Evolutionary conservation across 1,140 invertebrate genomes (phyloP).

Genomic region (Ostrea edulis): DNA sequence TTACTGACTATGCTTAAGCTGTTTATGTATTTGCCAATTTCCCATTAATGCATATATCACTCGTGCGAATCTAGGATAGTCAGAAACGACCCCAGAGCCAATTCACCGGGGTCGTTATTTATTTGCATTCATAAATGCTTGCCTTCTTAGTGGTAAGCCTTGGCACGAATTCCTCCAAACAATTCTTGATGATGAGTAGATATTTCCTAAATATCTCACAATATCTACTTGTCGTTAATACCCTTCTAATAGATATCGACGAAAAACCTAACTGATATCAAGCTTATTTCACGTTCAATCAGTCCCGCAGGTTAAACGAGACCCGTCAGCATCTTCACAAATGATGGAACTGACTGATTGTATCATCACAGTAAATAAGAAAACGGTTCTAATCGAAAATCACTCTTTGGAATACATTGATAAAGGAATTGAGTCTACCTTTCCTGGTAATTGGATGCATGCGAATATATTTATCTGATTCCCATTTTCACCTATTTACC

Average conservation of each 20-base stretch:
- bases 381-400: conserved; percentile 5
- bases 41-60: too few species aligned
- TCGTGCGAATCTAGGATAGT: too few species aligned
- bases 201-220: conserved; percentile 30
- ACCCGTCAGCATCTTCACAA: neutral
- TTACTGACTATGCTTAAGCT: too few species aligned
- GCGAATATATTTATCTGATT: conserved; percentile 14
- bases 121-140: conserved; percentile 23
- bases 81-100: too few species aligned
- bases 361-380: conserved; percentile 14
- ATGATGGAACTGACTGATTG: neutral
- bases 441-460: neutral
- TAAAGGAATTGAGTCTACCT: conserved; percentile 19
- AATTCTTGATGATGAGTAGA: conserved; percentile 17
- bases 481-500: conserved; percentile 36
- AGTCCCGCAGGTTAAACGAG: neutral
- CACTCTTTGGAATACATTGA: neutral
- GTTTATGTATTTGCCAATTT: too few species aligned
- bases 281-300: neutral
- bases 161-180: neutral
- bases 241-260: conserved; percentile 36
- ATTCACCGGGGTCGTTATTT: neutral
- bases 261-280: neutral
- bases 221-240: conserved; percentile 36
- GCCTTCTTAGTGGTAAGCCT: neutral